Percentiles rank a stretch among this genome's conserved stretches.
Evolutionary conservation across 2,797 vertebrate species (phyloP).

Genomic region (Austrolebias charrua): DNA sequence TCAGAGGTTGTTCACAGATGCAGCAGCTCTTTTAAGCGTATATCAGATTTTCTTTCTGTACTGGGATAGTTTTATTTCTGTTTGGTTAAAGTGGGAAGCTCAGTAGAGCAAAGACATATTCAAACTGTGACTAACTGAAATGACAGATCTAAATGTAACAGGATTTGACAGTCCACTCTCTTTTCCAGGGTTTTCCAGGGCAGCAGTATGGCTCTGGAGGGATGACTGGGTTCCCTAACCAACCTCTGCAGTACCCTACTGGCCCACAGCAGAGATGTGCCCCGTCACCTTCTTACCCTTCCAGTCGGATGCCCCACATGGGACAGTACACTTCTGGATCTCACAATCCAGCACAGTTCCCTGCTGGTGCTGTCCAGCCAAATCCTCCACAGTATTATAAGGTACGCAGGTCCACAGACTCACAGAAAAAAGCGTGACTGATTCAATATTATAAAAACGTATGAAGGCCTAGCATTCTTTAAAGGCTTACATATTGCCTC

Average conservation of each 20-base stretch:
- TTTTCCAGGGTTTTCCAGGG: constrained; percentile 72
- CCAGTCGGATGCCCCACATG: constrained; percentile 85
- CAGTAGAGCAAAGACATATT: neutral
- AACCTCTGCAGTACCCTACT: constrained; percentile 86
- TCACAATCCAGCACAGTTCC: constrained; percentile 82
- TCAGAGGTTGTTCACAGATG: constrained; percentile 79
- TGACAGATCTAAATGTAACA: neutral
- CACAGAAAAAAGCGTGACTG: neutral
- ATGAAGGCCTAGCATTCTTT: too few relatives aligned
- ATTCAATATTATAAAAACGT: too few relatives aligned
- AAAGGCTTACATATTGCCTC: too few relatives aligned
- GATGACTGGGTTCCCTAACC: constrained; percentile 79
- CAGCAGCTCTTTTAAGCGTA: neutral
- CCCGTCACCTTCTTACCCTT: constrained; percentile 87
- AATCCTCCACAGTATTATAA: constrained; percentile 79
- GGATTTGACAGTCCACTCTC: neutral
- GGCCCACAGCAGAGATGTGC: constrained; percentile 83
- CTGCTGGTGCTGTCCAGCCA: constrained; percentile 78
- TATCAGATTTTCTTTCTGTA: neutral
- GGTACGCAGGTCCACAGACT: constrained; percentile 22
- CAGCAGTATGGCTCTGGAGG: constrained; percentile 75
- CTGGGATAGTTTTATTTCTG: neutral
- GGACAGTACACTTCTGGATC: constrained; percentile 80
- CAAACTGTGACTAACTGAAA: neutral
- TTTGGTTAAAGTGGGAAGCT: neutral